These are phyloP conservation scores for Ctenosaura bakeri DNA, from an alignment of 2,797 vertebrate genomes.

Conservation along the genomic window DNA sequence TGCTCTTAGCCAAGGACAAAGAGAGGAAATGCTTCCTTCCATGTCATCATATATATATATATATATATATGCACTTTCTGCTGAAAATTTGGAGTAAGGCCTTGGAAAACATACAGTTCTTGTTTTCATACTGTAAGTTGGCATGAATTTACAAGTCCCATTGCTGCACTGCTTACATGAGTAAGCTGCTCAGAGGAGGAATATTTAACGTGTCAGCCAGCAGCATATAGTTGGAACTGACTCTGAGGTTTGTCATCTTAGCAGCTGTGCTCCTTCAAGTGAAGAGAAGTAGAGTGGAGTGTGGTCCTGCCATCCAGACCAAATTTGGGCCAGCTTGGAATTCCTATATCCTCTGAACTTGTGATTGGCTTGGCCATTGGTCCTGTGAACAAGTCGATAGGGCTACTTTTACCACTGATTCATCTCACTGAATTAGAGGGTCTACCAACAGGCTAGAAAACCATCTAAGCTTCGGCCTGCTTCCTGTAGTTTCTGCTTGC, in stretches of 20 bases:
- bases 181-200: neutral
- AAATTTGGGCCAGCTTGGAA: neutral
- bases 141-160: neutral
- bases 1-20: neutral
- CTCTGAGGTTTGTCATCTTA: neutral
- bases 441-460: neutral
- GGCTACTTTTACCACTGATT: neutral
- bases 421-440: neutral
- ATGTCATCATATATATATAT: neutral
- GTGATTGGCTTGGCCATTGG: neutral
- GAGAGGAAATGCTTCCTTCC: neutral
- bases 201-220: neutral
- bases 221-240: neutral
- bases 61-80: neutral
- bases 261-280: neutral
- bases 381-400: neutral
- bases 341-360: neutral
- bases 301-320: neutral
- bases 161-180: neutral
- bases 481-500: neutral
- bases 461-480: neutral
- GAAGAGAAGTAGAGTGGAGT: slow-evolving; percentile 8
- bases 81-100: neutral
- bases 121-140: neutral
- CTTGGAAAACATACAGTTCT: neutral